A percentile compares a stretch with the other conserved stretches of the same genome.
Evolutionary conservation across 2,113 vertebrate genomes (phyloP).

Genomic region (Sylvilagus bachmani): DNA sequence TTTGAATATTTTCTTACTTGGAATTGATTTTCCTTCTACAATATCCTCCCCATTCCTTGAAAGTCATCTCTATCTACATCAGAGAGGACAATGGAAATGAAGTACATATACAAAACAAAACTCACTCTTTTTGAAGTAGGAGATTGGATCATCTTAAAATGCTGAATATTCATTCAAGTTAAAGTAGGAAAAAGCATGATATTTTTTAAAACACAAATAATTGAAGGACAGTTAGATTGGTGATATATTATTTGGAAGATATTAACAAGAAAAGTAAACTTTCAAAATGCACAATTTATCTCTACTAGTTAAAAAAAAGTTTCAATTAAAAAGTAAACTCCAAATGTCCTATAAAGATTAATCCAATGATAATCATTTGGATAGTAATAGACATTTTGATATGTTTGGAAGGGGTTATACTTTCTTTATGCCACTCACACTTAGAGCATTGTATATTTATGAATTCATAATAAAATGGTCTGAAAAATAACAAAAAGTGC

Average conservation of each 20-base stretch:
- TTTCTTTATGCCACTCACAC: conserved; percentile 3
- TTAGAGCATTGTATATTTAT: conserved; percentile 32
- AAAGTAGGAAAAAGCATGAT: not conserved
- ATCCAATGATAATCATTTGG: not conserved
- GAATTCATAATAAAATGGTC: conserved; percentile 20
- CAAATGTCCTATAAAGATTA: not conserved
- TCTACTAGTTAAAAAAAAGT: conserved; percentile 3
- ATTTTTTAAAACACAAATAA: not conserved
- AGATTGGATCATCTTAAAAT: not conserved
- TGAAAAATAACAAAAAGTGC: conserved; percentile 43
- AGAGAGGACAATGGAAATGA: not conserved
- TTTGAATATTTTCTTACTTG: not conserved
- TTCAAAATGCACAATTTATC: not conserved
- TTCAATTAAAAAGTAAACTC: conserved; percentile 52
- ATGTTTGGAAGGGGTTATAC: not conserved
- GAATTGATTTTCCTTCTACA: not conserved
- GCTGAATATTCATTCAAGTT: not conserved
- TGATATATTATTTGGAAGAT: not conserved
- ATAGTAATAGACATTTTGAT: not conserved
- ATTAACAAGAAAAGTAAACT: not conserved
- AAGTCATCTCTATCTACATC: not conserved
- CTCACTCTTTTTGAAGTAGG: not conserved
- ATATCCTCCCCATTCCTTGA: not conserved
- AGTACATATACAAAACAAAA: not conserved
- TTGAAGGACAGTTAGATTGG: not conserved